A percentile compares a stretch with the other conserved stretches of the same genome.
Evolutionary conservation across 1,140 invertebrate species (phyloP).

Genomic region (Nasonia giraulti): DNA sequence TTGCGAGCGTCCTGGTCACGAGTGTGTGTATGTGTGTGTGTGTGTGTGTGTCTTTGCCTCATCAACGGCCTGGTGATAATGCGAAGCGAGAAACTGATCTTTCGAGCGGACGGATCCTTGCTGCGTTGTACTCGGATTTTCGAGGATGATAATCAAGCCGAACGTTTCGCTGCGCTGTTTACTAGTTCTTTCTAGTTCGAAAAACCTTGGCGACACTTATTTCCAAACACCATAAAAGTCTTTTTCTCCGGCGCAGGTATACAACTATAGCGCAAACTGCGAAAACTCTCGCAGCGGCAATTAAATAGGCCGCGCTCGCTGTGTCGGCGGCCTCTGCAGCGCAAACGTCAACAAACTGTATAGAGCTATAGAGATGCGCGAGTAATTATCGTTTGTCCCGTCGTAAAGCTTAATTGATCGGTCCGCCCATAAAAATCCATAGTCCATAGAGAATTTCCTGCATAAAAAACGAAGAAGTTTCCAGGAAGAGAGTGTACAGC

Average conservation of each 20-base stretch:
- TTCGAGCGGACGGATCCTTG: too few species aligned
- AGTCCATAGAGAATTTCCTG: conserved; percentile 45
- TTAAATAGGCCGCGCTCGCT: not conserved
- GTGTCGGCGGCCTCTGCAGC: not conserved
- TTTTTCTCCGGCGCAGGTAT: too few species aligned
- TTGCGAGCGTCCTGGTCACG: conserved; percentile 64
- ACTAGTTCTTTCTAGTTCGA: too few species aligned
- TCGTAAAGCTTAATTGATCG: conserved; percentile 51
- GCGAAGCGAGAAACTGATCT: conserved; percentile 43
- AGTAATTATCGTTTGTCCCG: conserved; percentile 46
- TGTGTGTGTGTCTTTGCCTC: conserved; percentile 48
- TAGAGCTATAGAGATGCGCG: not conserved
- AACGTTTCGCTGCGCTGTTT: not conserved
- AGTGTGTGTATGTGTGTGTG: conserved; percentile 67
- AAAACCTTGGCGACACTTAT: too few species aligned
- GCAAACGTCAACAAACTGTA: conserved; percentile 35
- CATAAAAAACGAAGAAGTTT: conserved; percentile 38
- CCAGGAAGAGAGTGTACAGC: not conserved
- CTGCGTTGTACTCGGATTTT: not conserved
- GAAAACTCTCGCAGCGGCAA: not conserved
- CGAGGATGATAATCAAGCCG: conserved; percentile 5
- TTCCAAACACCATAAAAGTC: too few species aligned
- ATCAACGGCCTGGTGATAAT: conserved; percentile 59
- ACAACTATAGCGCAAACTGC: too few species aligned
- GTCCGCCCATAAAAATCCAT: conserved; percentile 47